Evolutionary conservation across 2,113 vertebrate species (phyloP).

Genomic region (Pseudolaguvia tuberculata): DNA sequence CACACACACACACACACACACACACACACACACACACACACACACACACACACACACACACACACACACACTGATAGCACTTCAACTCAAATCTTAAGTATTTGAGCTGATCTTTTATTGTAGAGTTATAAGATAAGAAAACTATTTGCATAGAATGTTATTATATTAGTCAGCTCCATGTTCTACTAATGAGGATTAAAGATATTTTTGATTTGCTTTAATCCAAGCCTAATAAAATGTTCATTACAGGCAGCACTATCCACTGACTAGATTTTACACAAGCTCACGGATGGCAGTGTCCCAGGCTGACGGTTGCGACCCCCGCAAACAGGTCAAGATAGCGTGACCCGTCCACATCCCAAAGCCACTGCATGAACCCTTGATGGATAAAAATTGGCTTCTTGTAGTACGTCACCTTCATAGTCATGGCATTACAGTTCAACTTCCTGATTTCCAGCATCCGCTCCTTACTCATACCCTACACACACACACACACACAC

Average conservation of each 20-base stretch:
- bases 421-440: conserved; percentile 67
- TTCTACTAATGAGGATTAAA: background rate
- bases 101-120: background rate
- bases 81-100: too few relatives aligned
- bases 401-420: conserved; percentile 70
- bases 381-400: conserved; percentile 82
- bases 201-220: background rate
- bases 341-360: conserved; percentile 80
- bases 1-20: too few relatives aligned
- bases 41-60: too few relatives aligned
- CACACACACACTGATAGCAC: too few relatives aligned
- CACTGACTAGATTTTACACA: background rate
- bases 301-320: conserved; percentile 85
- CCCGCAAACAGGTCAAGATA: conserved; percentile 92
- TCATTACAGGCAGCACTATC: background rate
- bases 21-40: too few relatives aligned
- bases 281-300: conserved; percentile 94
- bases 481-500: conserved; percentile 2
- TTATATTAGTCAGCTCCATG: background rate
- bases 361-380: conserved; percentile 92
- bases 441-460: conserved; percentile 72
- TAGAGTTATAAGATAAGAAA: background rate
- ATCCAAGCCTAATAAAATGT: background rate
- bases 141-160: background rate
- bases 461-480: conserved; percentile 69